phyloP scores from a whole-genome alignment of 2,888 invertebrate species.

The Anthrax anthrax region DNA sequence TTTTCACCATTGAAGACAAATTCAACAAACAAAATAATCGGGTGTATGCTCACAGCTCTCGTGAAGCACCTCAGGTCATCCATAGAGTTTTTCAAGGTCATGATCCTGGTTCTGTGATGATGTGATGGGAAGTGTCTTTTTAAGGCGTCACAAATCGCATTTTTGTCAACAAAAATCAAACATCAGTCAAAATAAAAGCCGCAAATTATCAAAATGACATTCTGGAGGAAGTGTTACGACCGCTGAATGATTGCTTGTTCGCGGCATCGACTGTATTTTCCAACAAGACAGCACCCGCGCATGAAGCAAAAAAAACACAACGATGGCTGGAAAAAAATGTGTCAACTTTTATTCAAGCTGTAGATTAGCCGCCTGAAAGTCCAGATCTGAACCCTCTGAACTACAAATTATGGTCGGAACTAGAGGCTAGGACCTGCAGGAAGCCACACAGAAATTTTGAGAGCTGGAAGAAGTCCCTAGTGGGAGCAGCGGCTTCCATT shows the following conservation, averaged over 20 bases:
- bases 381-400: neutral
- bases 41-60: neutral
- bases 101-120: neutral
- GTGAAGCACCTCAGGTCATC: neutral
- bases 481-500: no score
- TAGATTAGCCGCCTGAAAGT: neutral
- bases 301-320: neutral
- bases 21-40: neutral
- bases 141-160: no score
- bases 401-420: no score
- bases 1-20: no score
- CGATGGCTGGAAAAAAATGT: neutral
- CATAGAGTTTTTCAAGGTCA: neutral
- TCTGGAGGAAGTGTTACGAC: neutral
- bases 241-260: neutral
- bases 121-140: neutral
- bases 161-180: no score
- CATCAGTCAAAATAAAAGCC: no score
- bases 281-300: neutral
- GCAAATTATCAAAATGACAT: neutral
- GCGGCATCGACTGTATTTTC: neutral
- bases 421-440: no score
- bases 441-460: neutral
- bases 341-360: neutral
- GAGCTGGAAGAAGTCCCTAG: no score